Percentiles rank a stretch among this genome's conserved stretches.
Conservation (phyloP, 2,797 vertebrate species). For the Periophthalmus magnuspinnatus region DNA sequence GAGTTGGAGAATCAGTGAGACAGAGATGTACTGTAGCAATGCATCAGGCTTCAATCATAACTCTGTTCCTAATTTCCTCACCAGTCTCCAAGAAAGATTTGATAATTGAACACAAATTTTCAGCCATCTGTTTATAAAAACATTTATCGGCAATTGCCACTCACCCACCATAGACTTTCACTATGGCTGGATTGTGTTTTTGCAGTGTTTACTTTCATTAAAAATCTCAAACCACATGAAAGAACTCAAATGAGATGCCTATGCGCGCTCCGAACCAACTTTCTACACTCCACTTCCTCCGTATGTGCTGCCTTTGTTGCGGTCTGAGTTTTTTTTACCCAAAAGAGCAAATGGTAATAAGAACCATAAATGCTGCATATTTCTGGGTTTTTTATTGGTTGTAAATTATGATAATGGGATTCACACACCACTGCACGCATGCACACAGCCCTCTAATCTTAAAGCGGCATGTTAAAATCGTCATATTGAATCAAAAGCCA, state of each 20-base stretch:
- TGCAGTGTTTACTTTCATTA: slow-evolving; percentile 72
- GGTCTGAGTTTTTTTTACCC: slow-evolving; percentile 44
- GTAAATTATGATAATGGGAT: slow-evolving; percentile 78
- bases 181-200: slow-evolving; percentile 59
- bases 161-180: slow-evolving; percentile 51
- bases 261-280: slow-evolving; percentile 51
- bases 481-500: slow-evolving; percentile 38
- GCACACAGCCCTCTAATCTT: slow-evolving; percentile 46
- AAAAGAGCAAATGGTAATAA: slow-evolving; percentile 75
- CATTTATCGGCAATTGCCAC: slow-evolving; percentile 47
- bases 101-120: slow-evolving; percentile 48
- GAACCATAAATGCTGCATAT: slow-evolving; percentile 75
- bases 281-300: slow-evolving; percentile 56
- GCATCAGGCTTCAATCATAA: slow-evolving; percentile 66
- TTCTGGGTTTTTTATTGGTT: slow-evolving; percentile 70
- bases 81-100: slow-evolving; percentile 53
- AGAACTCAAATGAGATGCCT: slow-evolving; percentile 67
- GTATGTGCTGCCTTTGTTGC: slow-evolving; percentile 62
- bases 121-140: slow-evolving; percentile 40
- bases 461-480: slow-evolving; percentile 23
- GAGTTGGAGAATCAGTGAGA: slow-evolving; percentile 7
- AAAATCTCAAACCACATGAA: slow-evolving; percentile 66
- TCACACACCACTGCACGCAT: slow-evolving; percentile 61
- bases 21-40: slow-evolving; percentile 32
- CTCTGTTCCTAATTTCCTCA: slow-evolving; percentile 30